A percentile compares a stretch with the other conserved stretches of the same genome.
phyloP scores from a whole-genome alignment of 2,888 invertebrate genomes.

The Adelognathus sp. region DNA sequence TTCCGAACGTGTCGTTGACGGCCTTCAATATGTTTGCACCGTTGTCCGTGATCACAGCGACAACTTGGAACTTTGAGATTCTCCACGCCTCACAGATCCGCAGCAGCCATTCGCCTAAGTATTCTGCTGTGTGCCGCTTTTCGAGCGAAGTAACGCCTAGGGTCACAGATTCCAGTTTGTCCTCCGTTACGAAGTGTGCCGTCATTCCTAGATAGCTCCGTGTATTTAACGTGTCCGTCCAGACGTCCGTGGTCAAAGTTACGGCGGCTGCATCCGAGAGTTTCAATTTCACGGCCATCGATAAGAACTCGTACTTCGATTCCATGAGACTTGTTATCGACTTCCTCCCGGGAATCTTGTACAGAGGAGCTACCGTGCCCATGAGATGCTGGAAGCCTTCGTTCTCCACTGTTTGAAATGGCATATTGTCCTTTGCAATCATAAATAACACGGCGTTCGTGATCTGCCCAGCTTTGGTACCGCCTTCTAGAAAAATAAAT shows the following conservation, averaged over 20 bases:
- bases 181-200: conserved; percentile 24
- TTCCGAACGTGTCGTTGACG: conserved; percentile 45
- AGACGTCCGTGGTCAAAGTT: conserved; percentile 67
- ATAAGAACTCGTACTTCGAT: conserved; percentile 23
- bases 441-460: conserved; percentile 28
- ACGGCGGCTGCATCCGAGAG: not conserved
- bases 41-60: conserved; percentile 54
- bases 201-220: conserved; percentile 44
- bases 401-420: conserved; percentile 25
- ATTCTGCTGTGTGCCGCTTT: conserved; percentile 48
- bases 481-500: not conserved
- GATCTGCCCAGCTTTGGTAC: not conserved
- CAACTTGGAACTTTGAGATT: conserved; percentile 34
- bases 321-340: conserved; percentile 21
- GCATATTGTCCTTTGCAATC: conserved; percentile 40
- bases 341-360: conserved; percentile 37
- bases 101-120: conserved; percentile 39
- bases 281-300: conserved; percentile 23
- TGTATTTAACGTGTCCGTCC: conserved; percentile 59
- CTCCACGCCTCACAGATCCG: conserved; percentile 34
- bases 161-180: conserved; percentile 30
- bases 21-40: conserved; percentile 55
- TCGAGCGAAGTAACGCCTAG: conserved; percentile 43
- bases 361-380: conserved; percentile 27
- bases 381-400: conserved; percentile 23